Base-by-base conservation (phyloP, 2,797 vertebrate species). In the Chaenodraco wilsoni region DNA sequence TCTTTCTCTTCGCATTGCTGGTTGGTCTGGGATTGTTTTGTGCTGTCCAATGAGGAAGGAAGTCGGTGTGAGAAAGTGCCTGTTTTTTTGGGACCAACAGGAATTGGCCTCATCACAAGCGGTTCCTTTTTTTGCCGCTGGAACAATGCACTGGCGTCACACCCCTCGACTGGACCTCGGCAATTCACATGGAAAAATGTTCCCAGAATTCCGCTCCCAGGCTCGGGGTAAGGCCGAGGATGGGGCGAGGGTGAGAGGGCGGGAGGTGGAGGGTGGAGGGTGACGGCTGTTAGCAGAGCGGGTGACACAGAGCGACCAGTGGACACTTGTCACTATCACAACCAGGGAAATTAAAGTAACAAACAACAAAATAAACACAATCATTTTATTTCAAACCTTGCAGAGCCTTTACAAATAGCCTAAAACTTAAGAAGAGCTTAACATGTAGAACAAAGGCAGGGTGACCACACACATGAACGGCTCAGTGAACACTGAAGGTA, bases 151-250 rank as follows among this genome's bases (percentile, higher is more conserved):
- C 92, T 94, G 91, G 94, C 93, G 94, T 94, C 94, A 94, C 94
- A 94, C 94, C 94, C 94, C 90, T 93, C 83, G 88, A 93, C 90
- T 93, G 92, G 93, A 94, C 92, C 91, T 92, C 91, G 80, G 91
- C 88, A 92, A 93, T 95, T 95, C 94, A 94, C 94, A 95, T 95
- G 94, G 93, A 95, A 95, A 94, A 95, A 94, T 93, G 93, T 94
- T 94, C 93, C 92, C 93, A 94, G 92, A 93, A 94, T 94, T 94
- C 93, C 91, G 93, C 94, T 95, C 94, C 93, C 94, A 94, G 93
- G 94, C 93, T 94, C 87, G 49, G 90, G 84, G 87, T 93, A 92
- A 90, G 90, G 84, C 89, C 44, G 88, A 91, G 87, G 89, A 92
- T 92, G 89, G 90, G 91, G 89, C 83, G 87, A 91, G 92, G 90